phyloP scores from a whole-genome alignment of 2,797 vertebrate species.

The Scolopax bukidnonensis region DNA sequence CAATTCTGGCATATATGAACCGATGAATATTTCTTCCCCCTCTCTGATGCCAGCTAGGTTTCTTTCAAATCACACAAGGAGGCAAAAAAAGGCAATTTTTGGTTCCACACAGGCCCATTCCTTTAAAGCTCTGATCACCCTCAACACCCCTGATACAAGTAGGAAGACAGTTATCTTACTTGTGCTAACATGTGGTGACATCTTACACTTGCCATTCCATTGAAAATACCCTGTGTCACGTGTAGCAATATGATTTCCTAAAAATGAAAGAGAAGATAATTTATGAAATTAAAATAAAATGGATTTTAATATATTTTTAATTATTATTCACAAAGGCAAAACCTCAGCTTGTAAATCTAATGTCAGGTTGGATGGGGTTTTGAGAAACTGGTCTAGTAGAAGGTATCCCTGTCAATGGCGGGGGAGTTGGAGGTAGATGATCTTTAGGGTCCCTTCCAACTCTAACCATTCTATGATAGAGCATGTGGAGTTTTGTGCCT shows the following conservation, averaged over 20 bases:
- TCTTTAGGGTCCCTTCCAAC: not conserved
- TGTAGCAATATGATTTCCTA: not conserved
- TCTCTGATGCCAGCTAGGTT: accelerated
- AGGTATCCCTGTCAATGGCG: not conserved
- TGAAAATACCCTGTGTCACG: not conserved
- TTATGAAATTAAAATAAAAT: not conserved
- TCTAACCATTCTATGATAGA: not conserved
- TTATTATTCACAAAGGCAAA: not conserved
- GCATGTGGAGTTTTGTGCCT: not conserved
- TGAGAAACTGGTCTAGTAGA: not conserved
- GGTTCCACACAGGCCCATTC: not conserved
- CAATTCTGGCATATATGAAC: not conserved
- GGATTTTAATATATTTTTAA: not conserved
- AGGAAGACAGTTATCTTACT: not conserved
- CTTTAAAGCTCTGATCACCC: not conserved
- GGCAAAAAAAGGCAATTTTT: not conserved
- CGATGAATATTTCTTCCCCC: not conserved
- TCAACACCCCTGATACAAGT: not conserved
- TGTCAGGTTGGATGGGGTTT: not conserved
- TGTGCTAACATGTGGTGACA: accelerated
- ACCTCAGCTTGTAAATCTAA: not conserved
- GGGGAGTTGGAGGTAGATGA: not conserved
- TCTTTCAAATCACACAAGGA: not conserved
- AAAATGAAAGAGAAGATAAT: not conserved
- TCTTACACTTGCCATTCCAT: not conserved